Conservation (phyloP, 2,888 invertebrate species). For the Brenthis hecate region DNA sequence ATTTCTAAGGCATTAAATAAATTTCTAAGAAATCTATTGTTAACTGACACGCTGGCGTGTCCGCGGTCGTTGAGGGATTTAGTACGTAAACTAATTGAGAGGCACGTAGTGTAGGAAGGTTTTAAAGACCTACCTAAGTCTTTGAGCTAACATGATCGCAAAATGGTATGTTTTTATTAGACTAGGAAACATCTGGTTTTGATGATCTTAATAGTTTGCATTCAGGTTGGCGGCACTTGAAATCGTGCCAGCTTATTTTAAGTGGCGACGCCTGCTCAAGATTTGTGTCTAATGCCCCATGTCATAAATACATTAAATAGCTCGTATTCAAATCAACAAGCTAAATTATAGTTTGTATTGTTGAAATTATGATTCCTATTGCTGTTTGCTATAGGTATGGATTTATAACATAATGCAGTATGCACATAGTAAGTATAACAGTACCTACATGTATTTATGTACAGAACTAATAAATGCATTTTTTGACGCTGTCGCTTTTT, state of each 20-base stretch:
- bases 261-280: constrained; percentile 76
- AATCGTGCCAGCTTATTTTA: constrained; percentile 81
- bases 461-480: too few relatives aligned
- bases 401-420: background rate
- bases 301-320: constrained; percentile 55
- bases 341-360: constrained; percentile 1
- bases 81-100: too few relatives aligned
- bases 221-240: constrained; percentile 78
- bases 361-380: background rate
- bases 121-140: background rate
- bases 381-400: constrained; percentile 1
- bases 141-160: constrained; percentile 35
- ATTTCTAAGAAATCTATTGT: too few relatives aligned
- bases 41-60: too few relatives aligned
- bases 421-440: too few relatives aligned
- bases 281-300: constrained; percentile 68
- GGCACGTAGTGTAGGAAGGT: background rate
- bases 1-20: too few relatives aligned
- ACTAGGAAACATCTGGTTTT: constrained; percentile 76
- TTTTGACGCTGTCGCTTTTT: too few relatives aligned
- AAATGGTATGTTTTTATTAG: constrained; percentile 67
- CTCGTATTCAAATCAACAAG: constrained; percentile 57
- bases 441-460: too few relatives aligned
- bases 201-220: constrained; percentile 79
- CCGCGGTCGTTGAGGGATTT: too few relatives aligned